These are phyloP conservation scores for Panurus biarmicus DNA, from an alignment of 2,113 vertebrate species.

Conservation along the genomic window DNA sequence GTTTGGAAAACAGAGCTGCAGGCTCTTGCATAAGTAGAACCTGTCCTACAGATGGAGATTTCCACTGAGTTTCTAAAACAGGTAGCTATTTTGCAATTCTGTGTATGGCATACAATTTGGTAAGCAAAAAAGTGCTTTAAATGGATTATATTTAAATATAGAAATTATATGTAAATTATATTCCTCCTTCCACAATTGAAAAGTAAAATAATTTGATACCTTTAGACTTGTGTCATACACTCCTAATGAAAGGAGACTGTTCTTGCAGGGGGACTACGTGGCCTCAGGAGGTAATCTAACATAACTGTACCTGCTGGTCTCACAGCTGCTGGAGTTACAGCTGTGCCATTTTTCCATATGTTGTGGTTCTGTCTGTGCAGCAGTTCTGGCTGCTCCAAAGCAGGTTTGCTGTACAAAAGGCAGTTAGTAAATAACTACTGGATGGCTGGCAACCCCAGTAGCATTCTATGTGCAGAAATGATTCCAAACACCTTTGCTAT, in stretches of 20 bases:
- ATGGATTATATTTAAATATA: neutral
- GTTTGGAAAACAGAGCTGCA: neutral
- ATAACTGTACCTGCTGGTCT: neutral
- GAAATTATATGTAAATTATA: neutral
- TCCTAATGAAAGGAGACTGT: neutral
- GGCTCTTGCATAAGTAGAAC: neutral
- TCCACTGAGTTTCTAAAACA: neutral
- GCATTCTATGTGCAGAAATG: neutral
- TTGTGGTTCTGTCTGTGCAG: neutral
- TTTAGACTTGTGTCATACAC: neutral
- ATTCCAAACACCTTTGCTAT: neutral
- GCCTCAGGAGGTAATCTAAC: neutral
- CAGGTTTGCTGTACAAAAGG: neutral
- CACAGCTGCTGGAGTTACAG: neutral
- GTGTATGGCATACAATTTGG: neutral
- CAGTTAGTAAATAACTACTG: neutral
- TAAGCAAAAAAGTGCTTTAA: conserved; percentile 21
- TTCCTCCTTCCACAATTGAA: neutral
- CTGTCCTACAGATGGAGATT: neutral
- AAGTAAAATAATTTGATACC: neutral
- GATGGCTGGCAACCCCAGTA: neutral
- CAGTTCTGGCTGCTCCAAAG: neutral
- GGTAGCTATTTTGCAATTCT: neutral
- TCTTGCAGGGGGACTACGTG: neutral
- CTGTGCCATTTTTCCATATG: neutral